These are phyloP conservation scores for Anarsia innoxiella DNA, from an alignment of 2,888 invertebrate species.

Conservation along the genomic window DNA sequence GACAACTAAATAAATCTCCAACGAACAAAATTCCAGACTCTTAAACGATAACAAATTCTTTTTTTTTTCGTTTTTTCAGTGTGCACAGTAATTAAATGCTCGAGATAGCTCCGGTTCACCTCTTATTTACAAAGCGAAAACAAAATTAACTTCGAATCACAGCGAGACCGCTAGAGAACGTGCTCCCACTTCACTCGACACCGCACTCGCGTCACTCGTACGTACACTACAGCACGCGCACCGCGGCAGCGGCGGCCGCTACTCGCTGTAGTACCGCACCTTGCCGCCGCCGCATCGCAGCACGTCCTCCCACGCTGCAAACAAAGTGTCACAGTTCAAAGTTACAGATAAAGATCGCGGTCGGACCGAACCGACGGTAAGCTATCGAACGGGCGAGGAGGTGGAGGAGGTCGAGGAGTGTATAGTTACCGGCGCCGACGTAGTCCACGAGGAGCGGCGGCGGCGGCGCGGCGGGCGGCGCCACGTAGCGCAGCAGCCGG, in stretches of 20 bases:
- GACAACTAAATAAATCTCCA: constrained; percentile 25
- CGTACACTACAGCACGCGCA: constrained; percentile 3
- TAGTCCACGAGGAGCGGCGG: constrained; percentile 50
- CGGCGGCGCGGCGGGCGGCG: constrained; percentile 33
- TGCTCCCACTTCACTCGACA: not conserved
- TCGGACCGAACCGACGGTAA: too few species aligned
- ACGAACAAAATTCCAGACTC: constrained; percentile 28
- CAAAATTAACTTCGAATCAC: constrained; percentile 28
- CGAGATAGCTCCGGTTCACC: constrained; percentile 23
- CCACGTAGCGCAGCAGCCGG: constrained; percentile 42
- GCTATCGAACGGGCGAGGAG: too few species aligned
- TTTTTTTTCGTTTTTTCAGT: constrained; percentile 27
- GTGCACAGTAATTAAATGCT: constrained; percentile 49
- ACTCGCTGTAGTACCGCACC: constrained; percentile 66
- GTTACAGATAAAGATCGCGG: too few species aligned
- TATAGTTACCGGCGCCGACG: constrained; percentile 42
- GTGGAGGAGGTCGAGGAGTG: too few species aligned
- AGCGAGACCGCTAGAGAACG: constrained; percentile 27
- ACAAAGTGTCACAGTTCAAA: too few species aligned
- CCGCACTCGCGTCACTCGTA: not conserved
- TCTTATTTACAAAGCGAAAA: constrained; percentile 33
- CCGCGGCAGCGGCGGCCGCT: constrained; percentile 21
- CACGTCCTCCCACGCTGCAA: constrained; percentile 85
- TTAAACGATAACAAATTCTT: constrained; percentile 15
- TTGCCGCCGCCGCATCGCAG: constrained; percentile 67